A percentile compares a stretch with the other conserved stretches of the same genome.
phyloP scores from a whole-genome alignment of 1,140 invertebrate genomes.

The Phymorhynchus buccinoides region DNA sequence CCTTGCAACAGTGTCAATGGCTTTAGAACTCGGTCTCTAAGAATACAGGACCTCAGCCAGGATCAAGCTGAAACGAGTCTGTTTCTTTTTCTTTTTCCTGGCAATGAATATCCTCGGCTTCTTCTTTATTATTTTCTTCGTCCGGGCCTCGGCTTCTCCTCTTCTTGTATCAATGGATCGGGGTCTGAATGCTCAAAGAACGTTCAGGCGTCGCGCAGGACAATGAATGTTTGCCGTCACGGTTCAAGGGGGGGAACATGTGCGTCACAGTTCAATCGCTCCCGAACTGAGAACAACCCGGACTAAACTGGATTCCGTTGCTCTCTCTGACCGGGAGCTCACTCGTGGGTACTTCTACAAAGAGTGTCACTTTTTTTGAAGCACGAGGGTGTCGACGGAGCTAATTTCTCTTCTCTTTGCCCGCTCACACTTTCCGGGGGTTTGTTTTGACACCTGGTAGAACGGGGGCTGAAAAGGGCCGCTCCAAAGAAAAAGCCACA shows the following conservation, averaged over 20 bases:
- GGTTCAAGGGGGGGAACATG: not conserved
- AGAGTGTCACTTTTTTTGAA: not conserved
- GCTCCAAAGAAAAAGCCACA: not conserved
- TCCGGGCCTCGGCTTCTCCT: not conserved
- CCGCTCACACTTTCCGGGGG: slow-evolving; percentile 1
- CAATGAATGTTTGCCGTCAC: slow-evolving; percentile 8
- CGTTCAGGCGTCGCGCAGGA: not conserved
- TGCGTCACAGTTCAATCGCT: not conserved
- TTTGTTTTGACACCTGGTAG: slow-evolving; percentile 7
- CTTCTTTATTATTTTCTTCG: no score
- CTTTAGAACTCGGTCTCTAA: not conserved
- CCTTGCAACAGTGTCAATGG: not conserved
- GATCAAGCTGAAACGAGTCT: not conserved
- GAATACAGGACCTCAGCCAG: not conserved
- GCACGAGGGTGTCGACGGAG: not conserved
- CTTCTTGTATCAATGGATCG: not conserved
- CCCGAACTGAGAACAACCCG: no score
- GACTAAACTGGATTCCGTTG: not conserved
- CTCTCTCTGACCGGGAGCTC: not conserved
- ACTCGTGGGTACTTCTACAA: not conserved
- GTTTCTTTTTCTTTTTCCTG: not conserved
- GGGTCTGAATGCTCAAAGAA: slow-evolving; percentile 7
- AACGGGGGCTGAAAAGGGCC: not conserved
- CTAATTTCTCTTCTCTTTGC: slow-evolving; percentile 12
- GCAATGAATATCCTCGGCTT: not conserved